Percentiles rank a stretch among this genome's conserved stretches.
phyloP scores from a whole-genome alignment of 2,888 invertebrate species.

The Xylocampa areola region DNA sequence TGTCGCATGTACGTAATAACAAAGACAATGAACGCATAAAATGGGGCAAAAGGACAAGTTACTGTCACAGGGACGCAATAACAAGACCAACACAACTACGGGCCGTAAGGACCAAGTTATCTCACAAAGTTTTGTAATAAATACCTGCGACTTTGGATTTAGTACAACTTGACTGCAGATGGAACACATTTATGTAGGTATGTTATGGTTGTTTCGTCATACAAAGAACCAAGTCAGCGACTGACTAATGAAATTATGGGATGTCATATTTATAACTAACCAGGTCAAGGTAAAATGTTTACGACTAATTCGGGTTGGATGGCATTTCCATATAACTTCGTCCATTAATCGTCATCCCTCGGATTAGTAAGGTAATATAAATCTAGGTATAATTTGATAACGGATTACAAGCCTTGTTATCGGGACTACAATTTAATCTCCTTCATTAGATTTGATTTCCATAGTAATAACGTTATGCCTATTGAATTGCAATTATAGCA shows the following conservation, averaged over 20 bases:
- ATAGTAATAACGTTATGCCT: slow-evolving; percentile 1
- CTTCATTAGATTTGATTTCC: slow-evolving; percentile 7
- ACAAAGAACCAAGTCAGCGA: slow-evolving; percentile 16
- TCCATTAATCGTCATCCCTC: slow-evolving; percentile 44
- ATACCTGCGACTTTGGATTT: slow-evolving; percentile 25
- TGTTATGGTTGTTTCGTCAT: too few species aligned
- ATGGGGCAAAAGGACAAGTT: slow-evolving; percentile 1
- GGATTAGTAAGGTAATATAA: slow-evolving; percentile 31
- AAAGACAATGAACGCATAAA: slow-evolving; percentile 19
- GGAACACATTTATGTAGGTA: slow-evolving; percentile 20
- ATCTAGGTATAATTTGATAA: slow-evolving; percentile 34
- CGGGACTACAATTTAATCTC: slow-evolving; percentile 5
- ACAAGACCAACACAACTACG: slow-evolving; percentile 18
- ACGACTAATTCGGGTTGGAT: slow-evolving; percentile 45
- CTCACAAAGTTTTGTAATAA: slow-evolving; percentile 47
- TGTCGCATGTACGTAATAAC: slow-evolving; percentile 68
- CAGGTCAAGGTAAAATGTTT: slow-evolving; percentile 51
- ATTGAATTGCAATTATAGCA: too few species aligned
- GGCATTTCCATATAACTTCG: slow-evolving; percentile 52
- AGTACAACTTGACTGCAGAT: slow-evolving; percentile 32
- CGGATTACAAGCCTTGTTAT: slow-evolving; percentile 25
- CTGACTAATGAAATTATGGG: slow-evolving; percentile 11
- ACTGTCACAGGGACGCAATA: slow-evolving; percentile 2
- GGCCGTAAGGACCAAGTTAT: slow-evolving; percentile 50
- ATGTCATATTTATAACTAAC: slow-evolving; percentile 14